Conservation (phyloP, 2,113 vertebrate species). For the Erpornis zantholeuca region DNA sequence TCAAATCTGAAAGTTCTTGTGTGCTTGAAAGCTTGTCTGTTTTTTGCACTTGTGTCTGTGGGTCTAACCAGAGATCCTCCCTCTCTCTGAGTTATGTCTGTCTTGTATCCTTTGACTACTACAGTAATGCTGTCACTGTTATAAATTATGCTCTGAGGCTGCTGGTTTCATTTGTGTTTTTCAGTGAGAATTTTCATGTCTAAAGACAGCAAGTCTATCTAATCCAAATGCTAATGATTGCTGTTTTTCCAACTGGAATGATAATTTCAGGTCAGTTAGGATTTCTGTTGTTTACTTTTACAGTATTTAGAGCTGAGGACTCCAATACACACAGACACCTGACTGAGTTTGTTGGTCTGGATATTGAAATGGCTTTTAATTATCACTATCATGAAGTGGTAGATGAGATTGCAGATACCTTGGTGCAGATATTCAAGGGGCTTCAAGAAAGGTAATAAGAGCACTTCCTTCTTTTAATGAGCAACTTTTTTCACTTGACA, state of each 20-base stretch:
- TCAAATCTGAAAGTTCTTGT: neutral
- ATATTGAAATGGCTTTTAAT: slow-evolving; percentile 98
- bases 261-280: slow-evolving; percentile 6
- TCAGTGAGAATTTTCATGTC: neutral
- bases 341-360: slow-evolving; percentile 98
- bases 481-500: neutral
- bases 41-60: neutral
- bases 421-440: slow-evolving; percentile 99
- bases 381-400: slow-evolving; percentile 99
- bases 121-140: neutral
- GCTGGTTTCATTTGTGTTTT: neutral
- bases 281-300: slow-evolving; percentile 28
- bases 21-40: neutral
- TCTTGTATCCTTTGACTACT: neutral
- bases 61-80: neutral
- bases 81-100: neutral
- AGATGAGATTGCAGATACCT: slow-evolving; percentile 93
- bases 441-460: slow-evolving; percentile 89
- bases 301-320: slow-evolving; percentile 97
- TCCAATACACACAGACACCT: slow-evolving; percentile 98
- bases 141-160: neutral
- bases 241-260: neutral
- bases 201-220: neutral
- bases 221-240: neutral
- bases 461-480: neutral